These are phyloP conservation scores for Manacus vitellinus DNA, from an alignment of 2,113 vertebrate species.

Conservation along the genomic window DNA sequence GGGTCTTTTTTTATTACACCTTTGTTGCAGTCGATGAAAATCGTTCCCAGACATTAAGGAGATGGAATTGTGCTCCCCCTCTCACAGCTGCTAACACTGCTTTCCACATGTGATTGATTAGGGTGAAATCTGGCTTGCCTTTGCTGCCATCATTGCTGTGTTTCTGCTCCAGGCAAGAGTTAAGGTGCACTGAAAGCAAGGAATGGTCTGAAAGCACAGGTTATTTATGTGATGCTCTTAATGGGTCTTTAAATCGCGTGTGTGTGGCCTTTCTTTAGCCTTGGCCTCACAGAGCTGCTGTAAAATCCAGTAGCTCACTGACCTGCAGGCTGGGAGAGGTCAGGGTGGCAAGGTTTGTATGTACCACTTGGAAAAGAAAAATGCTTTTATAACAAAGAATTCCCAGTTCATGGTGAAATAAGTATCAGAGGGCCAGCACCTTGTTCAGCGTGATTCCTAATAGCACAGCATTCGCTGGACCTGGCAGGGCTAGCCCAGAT, in stretches of 20 bases:
- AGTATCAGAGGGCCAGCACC: not conserved
- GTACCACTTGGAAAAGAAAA: not conserved
- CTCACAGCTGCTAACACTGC: not conserved
- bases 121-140: constrained; percentile 47
- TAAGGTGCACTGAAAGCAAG: not conserved
- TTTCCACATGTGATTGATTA: constrained; percentile 24
- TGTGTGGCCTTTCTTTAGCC: not conserved
- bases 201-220: not conserved
- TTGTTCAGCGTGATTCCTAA: not conserved
- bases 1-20: not conserved
- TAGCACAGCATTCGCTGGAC: not conserved
- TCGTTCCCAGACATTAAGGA: not conserved
- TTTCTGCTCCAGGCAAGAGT: constrained; percentile 8
- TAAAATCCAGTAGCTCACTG: not conserved
- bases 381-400: not conserved
- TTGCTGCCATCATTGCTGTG: not conserved
- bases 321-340: not conserved
- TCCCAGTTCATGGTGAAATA: not conserved
- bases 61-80: not conserved
- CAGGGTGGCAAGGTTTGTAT: not conserved
- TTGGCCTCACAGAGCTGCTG: not conserved
- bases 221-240: not conserved
- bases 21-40: not conserved
- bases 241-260: not conserved
- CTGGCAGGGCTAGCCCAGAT: not conserved